phyloP scores from a whole-genome alignment of 2,113 vertebrate species.

The Crotalus horridus region DNA sequence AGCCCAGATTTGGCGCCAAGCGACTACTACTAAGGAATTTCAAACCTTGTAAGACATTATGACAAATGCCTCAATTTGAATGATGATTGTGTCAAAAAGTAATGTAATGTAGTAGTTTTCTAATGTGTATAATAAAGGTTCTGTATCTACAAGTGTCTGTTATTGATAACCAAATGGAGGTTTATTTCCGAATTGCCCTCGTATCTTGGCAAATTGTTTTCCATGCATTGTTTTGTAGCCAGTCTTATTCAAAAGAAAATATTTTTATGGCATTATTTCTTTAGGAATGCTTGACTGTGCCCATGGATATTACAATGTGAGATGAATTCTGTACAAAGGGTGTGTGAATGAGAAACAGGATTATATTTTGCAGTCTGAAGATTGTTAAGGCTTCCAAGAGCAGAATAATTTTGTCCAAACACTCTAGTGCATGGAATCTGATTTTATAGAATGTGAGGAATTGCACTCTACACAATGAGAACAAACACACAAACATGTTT shows the following conservation, averaged over 20 bases:
- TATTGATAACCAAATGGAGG: too few relatives aligned
- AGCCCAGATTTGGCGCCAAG: too few relatives aligned
- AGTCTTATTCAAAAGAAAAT: not conserved
- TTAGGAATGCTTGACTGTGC: not conserved
- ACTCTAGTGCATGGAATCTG: not conserved
- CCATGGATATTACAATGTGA: not conserved
- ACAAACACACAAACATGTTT: slow-evolving; percentile 10
- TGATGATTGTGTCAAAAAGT: too few relatives aligned
- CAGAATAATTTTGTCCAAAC: not conserved
- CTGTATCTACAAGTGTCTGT: too few relatives aligned
- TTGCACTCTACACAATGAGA: not conserved
- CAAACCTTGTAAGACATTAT: too few relatives aligned
- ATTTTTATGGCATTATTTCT: not conserved
- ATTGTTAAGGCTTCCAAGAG: not conserved
- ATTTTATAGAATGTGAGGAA: not conserved
- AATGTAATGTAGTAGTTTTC: too few relatives aligned
- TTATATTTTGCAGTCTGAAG: too few relatives aligned
- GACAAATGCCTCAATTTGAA: too few relatives aligned
- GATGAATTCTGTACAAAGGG: not conserved
- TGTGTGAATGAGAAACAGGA: not conserved
- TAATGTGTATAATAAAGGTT: too few relatives aligned
- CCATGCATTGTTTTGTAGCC: not conserved
- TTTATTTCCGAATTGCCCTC: too few relatives aligned
- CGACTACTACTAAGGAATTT: too few relatives aligned
- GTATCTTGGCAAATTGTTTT: not conserved